Conservation (phyloP, 1,140 invertebrate genomes). For the Pseudobourletiella spinata region DNA sequence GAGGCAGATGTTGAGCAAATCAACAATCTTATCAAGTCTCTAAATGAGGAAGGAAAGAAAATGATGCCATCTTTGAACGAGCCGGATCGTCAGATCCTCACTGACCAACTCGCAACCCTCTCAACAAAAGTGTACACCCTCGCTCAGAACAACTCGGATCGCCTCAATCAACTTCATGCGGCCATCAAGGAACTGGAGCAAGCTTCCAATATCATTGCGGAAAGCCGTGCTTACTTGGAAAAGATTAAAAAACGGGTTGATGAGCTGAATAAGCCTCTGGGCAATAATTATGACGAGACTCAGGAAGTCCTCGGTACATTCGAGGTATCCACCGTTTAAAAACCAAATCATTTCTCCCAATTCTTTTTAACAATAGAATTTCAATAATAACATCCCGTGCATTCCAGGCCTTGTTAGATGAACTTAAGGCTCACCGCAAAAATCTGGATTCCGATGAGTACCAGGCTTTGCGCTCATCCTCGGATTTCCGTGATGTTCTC, state of each 20-base stretch:
- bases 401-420: conserved; percentile 54
- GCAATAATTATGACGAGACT: conserved; percentile 72
- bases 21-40: conserved; percentile 58
- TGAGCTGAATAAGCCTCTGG: conserved; percentile 71
- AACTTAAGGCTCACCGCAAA: conserved; percentile 67
- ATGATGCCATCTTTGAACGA: conserved; percentile 72
- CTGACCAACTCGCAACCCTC: conserved; percentile 64
- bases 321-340: conserved; percentile 43
- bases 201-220: conserved; percentile 63
- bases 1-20: conserved; percentile 62
- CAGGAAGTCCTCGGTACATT: conserved; percentile 65
- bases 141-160: conserved; percentile 62
- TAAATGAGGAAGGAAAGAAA: conserved; percentile 66
- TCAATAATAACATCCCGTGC: conserved; percentile 9
- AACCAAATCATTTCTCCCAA: background rate
- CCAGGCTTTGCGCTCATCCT: conserved; percentile 37
- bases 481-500: conserved; percentile 64
- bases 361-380: too few relatives aligned
- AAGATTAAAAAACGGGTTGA: conserved; percentile 72
- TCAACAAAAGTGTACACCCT: conserved; percentile 66
- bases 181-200: conserved; percentile 69
- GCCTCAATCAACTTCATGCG: conserved; percentile 58
- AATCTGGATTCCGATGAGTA: conserved; percentile 56
- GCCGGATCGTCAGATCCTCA: conserved; percentile 68
- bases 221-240: conserved; percentile 67